Evolutionary conservation across 2,797 vertebrate genomes (phyloP).

Genomic region (Lutjanus campechanus): DNA sequence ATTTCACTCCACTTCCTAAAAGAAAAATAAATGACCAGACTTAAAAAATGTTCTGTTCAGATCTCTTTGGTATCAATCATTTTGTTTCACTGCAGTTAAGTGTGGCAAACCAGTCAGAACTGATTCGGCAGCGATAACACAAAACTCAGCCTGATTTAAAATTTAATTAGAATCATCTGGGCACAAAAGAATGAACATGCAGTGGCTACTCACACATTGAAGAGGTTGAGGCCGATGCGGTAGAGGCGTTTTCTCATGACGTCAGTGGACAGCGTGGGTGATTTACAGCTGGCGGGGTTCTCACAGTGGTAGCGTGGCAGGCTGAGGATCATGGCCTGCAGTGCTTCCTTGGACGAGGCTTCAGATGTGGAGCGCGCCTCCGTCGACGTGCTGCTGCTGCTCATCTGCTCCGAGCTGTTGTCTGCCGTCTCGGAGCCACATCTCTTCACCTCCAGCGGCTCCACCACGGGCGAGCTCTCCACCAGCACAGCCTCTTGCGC

Average conservation of each 20-base stretch:
- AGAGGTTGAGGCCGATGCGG: slow-evolving; percentile 98
- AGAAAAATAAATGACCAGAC: slow-evolving; percentile 1
- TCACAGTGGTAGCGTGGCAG: slow-evolving; percentile 98
- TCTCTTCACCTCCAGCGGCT: slow-evolving; percentile 83
- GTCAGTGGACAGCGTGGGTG: slow-evolving; percentile 96
- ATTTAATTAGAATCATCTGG: background rate
- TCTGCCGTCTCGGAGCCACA: slow-evolving; percentile 89
- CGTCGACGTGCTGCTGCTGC: slow-evolving; percentile 95
- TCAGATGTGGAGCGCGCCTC: slow-evolving; percentile 91
- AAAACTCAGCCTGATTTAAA: slow-evolving; percentile 4
- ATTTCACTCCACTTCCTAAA: background rate
- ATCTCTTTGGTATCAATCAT: slow-evolving; percentile 1
- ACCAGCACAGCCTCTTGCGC: slow-evolving; percentile 52
- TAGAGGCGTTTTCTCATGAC: slow-evolving; percentile 98
- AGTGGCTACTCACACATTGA: slow-evolving; percentile 93
- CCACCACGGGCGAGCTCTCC: slow-evolving; percentile 64
- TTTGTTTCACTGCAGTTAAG: slow-evolving; percentile 7
- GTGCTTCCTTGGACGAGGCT: slow-evolving; percentile 93
- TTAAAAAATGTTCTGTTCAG: background rate
- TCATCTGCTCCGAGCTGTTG: slow-evolving; percentile 93
- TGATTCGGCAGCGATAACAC: background rate
- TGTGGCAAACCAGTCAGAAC: background rate
- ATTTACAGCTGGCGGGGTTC: slow-evolving; percentile 96
- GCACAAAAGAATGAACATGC: background rate
- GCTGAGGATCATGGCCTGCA: slow-evolving; percentile 98